A percentile compares a stretch with the other conserved stretches of the same genome.
These are phyloP conservation scores for Stratiomys singularior DNA, from an alignment of 2,888 invertebrate genomes.

Conservation along the genomic window DNA sequence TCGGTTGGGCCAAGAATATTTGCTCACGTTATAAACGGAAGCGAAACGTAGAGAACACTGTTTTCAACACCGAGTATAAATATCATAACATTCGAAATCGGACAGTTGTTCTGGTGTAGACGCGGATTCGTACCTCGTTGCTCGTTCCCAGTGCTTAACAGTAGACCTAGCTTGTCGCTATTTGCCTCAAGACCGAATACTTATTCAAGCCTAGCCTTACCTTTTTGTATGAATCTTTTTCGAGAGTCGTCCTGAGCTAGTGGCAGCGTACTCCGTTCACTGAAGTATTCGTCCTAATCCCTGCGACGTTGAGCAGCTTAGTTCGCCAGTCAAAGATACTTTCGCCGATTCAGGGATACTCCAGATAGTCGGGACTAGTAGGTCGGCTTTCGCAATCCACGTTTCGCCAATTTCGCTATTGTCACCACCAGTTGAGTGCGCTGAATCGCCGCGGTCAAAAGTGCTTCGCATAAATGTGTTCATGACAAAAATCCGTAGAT, in stretches of 20 bases:
- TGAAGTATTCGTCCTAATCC: too few species aligned
- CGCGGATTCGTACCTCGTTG: neutral
- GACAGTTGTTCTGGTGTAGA: conserved; percentile 14
- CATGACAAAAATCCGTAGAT: neutral
- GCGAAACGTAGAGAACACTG: conserved; percentile 24
- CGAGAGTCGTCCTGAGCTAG: neutral
- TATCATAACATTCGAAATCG: neutral
- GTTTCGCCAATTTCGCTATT: neutral
- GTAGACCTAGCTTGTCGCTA: conserved; percentile 9
- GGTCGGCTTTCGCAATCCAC: conserved; percentile 10
- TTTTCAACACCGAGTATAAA: conserved; percentile 22
- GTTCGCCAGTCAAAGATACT: too few species aligned
- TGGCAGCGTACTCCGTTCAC: neutral
- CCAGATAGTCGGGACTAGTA: too few species aligned
- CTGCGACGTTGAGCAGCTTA: too few species aligned
- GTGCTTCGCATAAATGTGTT: conserved; percentile 9
- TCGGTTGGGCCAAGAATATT: neutral
- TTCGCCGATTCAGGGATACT: too few species aligned
- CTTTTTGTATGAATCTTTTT: neutral
- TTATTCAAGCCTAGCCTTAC: neutral
- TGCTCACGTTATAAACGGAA: conserved; percentile 2
- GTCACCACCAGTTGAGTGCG: conserved; percentile 35
- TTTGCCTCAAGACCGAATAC: neutral
- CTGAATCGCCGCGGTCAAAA: neutral
- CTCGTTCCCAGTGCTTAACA: conserved; percentile 10